Base-by-base conservation (phyloP, 2,113 vertebrate genomes). In the Marmota monax region DNA sequence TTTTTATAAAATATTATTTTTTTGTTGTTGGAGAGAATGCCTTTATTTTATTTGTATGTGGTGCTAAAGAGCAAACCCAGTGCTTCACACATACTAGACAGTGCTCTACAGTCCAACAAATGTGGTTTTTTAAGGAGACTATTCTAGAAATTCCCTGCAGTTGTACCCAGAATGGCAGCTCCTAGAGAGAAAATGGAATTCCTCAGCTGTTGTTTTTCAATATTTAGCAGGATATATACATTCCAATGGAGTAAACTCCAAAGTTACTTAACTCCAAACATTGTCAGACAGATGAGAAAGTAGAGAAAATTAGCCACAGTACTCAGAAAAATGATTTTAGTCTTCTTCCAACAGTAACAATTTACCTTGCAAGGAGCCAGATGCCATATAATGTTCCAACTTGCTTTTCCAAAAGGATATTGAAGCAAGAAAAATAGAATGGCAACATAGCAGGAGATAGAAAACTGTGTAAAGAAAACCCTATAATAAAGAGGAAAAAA, bases 91-190 rank as follows among this genome's bases (percentile, higher is more conserved):
- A 23, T 58, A 7, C 56, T 58, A 58, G 56, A 17, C 56, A 58
- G 56, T 2, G 20, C 56, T 22, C 56, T 58, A 58, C 56, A 8
- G 20, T 20, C 56, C 56, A 58, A 70, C 51, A 89, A 93, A 95
- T 69, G 61, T 45, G 32, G 77, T 78, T 92, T 95, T 84, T 87
- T 48, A 86, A 77, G 29, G 48, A 72, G 45, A 48, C 16, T 72
- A 48, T 79, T 93, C 17, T 10, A 70, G 84, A 86, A 87, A 87
- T 37, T 93, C 72, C 63, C 74, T 79, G 51, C 37, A 78, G 73
- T 63, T 69, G 51, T 76, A 80, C 34, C 74, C 74, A 93, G 58
- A 72, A 53, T 32, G 63, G 51, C 23, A 70, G 25, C 37, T 78
- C 37, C 65, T 72, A 13, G n/a, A 78, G 29, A n/a, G 70, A 25